Conservation (phyloP, 2,888 invertebrate genomes). For the Tetragonisca angustula region DNA sequence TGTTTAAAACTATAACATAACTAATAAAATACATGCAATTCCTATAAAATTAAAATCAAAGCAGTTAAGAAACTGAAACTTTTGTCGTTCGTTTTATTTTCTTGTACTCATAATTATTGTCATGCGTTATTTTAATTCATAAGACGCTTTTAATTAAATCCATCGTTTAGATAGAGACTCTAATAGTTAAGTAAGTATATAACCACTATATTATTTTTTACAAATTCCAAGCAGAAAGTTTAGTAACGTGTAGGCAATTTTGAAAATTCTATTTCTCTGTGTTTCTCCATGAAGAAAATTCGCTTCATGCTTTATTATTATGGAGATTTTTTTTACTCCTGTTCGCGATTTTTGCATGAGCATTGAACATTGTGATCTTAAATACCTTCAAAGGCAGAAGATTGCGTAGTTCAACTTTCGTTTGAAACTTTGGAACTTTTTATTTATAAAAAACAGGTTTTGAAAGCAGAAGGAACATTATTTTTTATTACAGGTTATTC, state of each 20-base stretch:
- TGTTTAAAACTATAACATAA: neutral
- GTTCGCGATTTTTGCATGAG: neutral
- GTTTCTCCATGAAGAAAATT: too few relatives aligned
- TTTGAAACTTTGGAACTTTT: neutral
- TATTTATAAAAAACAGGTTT: neutral
- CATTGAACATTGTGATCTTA: neutral
- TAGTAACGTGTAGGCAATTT: neutral
- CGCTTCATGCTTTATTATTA: neutral
- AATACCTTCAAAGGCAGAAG: neutral
- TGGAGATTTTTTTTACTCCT: neutral
- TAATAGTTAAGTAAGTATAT: slow-evolving; percentile 45
- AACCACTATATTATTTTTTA: slow-evolving; percentile 12
- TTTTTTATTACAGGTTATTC: neutral
- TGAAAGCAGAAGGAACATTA: neutral
- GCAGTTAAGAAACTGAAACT: neutral
- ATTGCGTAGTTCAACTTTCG: neutral
- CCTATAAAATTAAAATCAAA: neutral
- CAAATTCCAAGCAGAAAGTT: slow-evolving; percentile 58
- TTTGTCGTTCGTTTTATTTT: slow-evolving; percentile 14
- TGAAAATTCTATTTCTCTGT: neutral
- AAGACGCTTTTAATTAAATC: slow-evolving; percentile 21
- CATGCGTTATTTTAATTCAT: slow-evolving; percentile 41
- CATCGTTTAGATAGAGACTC: slow-evolving; percentile 30
- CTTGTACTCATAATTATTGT: slow-evolving; percentile 23
- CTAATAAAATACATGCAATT: slow-evolving; percentile 19